Evolutionary conservation across 2,888 invertebrate genomes (phyloP), one percentile per base, ranked within the genome.

Genomic region (Diarsia brunnea): DNA sequence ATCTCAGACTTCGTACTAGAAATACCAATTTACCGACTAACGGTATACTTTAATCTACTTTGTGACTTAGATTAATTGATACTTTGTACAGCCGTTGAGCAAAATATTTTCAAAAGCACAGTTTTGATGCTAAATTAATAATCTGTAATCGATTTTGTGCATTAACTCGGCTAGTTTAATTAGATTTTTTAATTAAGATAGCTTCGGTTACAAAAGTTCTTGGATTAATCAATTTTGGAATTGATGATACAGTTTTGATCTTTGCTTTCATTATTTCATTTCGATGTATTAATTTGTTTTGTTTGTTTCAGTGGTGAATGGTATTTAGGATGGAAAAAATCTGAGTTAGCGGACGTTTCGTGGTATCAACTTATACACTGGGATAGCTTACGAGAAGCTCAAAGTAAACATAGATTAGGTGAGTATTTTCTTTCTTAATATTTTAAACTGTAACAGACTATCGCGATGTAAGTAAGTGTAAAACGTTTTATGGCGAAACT

Each of bases 361-460:
- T 99, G 99, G 99, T 99, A 99, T 94, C 98, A 99, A 94, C 97
- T 99, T 84, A 97, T 99, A 84, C 99, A 99, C 92, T 99, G 99
- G 97, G 99, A 99, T 89, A 98, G 99, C 95, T 98, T 99, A 94
- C 97, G 98, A 89, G 99, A 99, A 95, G 99, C 99, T 58, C 99
- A 99, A 94, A 98, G 98, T 92, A 99, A 99, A 96, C 99, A 99
- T 97, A 98, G 98, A 94, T 97, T 99, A 95, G 98, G 99, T 99
- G 97, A 98, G 98, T 98, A 75, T 24, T 45, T 70, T n/a, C 5
- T 61, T 61, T 38, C 31, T 4, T 60, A 19, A 19, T 11, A 60
- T 60, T 31, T 31, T 60, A 27, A 58, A 58, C 16, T 58, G 14
- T 16, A 14, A 24, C 14, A 14, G 24, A 24, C 14, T 55, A 58